phyloP scores from a whole-genome alignment of 2,888 invertebrate genomes.

The Drosophila setosimentum region DNA sequence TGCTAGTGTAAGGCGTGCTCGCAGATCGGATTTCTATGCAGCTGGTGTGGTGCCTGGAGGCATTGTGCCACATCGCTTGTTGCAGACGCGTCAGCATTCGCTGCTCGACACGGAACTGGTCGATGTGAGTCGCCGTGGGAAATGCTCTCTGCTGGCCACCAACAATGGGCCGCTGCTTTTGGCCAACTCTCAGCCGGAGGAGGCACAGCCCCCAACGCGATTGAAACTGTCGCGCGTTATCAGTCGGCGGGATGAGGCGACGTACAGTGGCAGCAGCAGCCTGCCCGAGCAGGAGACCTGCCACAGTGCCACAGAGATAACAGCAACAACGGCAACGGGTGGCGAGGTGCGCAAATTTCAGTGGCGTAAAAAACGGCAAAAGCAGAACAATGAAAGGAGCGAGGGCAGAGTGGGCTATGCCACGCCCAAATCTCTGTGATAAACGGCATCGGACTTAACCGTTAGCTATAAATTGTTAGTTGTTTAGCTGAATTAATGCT shows the following conservation, averaged over 20 bases:
- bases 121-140: conserved; percentile 60
- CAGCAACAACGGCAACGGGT: background rate
- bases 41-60: conserved; percentile 37
- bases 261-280: conserved; percentile 64
- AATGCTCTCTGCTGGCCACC: conserved; percentile 70
- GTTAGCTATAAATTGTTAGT: background rate
- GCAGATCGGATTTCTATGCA: conserved; percentile 76
- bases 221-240: conserved; percentile 81
- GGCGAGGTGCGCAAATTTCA: conserved; percentile 61
- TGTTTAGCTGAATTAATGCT: conserved; percentile 7
- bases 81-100: conserved; percentile 75
- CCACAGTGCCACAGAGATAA: conserved; percentile 9
- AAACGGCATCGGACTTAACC: conserved; percentile 19
- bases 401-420: conserved; percentile 49
- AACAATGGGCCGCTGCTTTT: conserved; percentile 64
- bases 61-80: conserved; percentile 68
- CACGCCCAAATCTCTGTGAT: conserved; percentile 74
- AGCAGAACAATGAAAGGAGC: conserved; percentile 39
- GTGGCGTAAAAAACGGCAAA: conserved; percentile 69
- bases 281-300: conserved; percentile 60
- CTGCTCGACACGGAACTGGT: conserved; percentile 74
- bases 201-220: conserved; percentile 48
- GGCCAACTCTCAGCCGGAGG: conserved; percentile 48
- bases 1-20: conserved; percentile 46
- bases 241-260: conserved; percentile 69